Conservation (phyloP, 2,113 vertebrate genomes). For the Nothocercus nigrocapillus region DNA sequence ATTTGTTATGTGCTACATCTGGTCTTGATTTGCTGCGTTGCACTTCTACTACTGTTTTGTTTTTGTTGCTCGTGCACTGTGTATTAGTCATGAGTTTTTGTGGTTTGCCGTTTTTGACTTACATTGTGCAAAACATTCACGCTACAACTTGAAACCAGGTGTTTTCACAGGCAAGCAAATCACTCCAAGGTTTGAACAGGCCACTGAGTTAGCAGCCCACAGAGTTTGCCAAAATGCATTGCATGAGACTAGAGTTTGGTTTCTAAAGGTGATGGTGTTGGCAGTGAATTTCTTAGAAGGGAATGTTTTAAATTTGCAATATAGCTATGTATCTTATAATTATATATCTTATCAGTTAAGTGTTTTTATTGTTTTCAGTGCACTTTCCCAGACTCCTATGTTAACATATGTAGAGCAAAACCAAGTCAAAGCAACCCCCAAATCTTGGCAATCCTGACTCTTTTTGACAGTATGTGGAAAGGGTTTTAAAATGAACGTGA, state of each 20-base stretch:
- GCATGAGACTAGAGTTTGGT: background rate
- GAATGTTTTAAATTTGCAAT: background rate
- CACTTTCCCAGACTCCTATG: background rate
- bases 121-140: conserved; percentile 1
- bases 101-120: conserved; percentile 29
- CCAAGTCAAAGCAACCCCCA: background rate
- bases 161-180: conserved; percentile 34
- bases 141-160: conserved; percentile 35
- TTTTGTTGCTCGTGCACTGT: conserved; percentile 45
- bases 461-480: background rate
- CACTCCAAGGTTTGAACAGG: background rate
- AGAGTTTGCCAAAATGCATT: background rate
- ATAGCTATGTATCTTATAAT: background rate
- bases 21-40: conserved; percentile 66
- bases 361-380: background rate
- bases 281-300: background rate
- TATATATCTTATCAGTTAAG: background rate
- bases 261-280: background rate
- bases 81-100: conserved; percentile 23
- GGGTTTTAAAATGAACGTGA: background rate
- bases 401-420: background rate
- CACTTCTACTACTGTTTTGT: conserved; percentile 45
- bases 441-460: background rate
- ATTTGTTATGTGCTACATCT: conserved; percentile 72
- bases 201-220: background rate